Percentiles rank a stretch among this genome's conserved stretches.
Conservation (phyloP, 2,113 vertebrate genomes). For the Myiagra hebetior region DNA sequence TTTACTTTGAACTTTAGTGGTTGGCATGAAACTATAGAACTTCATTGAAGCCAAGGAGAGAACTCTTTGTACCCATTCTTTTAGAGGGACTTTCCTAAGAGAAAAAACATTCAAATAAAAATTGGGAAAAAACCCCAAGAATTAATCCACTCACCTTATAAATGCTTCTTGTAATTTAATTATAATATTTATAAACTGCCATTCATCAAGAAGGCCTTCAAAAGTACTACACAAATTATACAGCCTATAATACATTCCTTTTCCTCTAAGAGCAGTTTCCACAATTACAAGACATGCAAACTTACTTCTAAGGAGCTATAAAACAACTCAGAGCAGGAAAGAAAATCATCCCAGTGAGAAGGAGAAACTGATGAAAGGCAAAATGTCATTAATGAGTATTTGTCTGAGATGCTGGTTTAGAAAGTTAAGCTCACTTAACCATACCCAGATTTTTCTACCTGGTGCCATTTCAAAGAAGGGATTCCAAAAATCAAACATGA, state of each 20-base stretch:
- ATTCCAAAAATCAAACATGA: not conserved
- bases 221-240: not conserved
- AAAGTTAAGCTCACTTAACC: not conserved
- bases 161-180: not conserved
- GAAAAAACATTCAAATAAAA: conserved; percentile 7
- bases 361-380: not conserved
- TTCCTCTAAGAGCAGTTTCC: not conserved
- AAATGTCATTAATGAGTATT: not conserved
- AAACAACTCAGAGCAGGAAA: not conserved
- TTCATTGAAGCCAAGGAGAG: not conserved
- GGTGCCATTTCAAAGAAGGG: not conserved
- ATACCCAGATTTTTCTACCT: not conserved
- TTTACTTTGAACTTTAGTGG: not conserved
- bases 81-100: not conserved
- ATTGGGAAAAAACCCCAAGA: not conserved
- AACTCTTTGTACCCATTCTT: not conserved
- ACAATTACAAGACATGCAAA: not conserved
- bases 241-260: not conserved
- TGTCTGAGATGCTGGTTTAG: not conserved
- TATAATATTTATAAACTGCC: not conserved
- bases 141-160: conserved; percentile 44
- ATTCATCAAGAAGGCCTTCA: not conserved
- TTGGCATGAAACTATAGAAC: not conserved
- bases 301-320: not conserved
- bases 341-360: not conserved